Conservation (phyloP, 1,140 invertebrate genomes). For the Dreissena polymorpha region DNA sequence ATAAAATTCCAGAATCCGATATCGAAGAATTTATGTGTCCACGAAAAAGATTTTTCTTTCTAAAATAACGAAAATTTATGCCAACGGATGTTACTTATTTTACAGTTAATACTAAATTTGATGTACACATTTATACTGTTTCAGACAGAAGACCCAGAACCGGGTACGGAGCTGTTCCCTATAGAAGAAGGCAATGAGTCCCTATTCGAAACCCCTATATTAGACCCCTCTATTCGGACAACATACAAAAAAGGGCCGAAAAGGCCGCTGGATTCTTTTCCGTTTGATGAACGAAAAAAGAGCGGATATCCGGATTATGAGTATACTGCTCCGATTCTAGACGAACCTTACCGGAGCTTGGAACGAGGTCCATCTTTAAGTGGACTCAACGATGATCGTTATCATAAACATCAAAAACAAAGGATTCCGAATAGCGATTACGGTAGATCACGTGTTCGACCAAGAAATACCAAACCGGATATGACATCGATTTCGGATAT, state of each 20-base stretch:
- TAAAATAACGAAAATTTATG: too few species aligned
- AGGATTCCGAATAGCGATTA: neutral
- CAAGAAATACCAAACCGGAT: neutral
- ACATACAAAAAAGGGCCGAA: conserved; percentile 46
- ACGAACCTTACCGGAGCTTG: neutral
- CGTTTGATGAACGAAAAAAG: neutral
- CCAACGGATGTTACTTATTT: too few species aligned
- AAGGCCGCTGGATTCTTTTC: neutral
- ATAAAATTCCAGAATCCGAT: too few species aligned
- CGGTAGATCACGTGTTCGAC: neutral
- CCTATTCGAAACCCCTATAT: conserved; percentile 39
- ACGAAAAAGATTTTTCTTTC: too few species aligned
- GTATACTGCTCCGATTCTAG: conserved; percentile 28
- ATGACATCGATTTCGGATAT: neutral
- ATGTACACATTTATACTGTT: too few species aligned
- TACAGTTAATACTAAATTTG: too few species aligned
- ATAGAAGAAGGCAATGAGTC: conserved; percentile 35
- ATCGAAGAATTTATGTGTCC: too few species aligned
- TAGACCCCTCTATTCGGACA: conserved; percentile 30
- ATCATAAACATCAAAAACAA: neutral
- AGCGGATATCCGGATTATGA: conserved; percentile 29
- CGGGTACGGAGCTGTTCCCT: too few species aligned
- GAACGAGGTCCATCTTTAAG: neutral
- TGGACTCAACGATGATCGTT: too few species aligned
- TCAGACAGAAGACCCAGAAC: too few species aligned